Base-by-base conservation (phyloP, 2,888 invertebrate genomes). In the Pollenia angustigena region DNA sequence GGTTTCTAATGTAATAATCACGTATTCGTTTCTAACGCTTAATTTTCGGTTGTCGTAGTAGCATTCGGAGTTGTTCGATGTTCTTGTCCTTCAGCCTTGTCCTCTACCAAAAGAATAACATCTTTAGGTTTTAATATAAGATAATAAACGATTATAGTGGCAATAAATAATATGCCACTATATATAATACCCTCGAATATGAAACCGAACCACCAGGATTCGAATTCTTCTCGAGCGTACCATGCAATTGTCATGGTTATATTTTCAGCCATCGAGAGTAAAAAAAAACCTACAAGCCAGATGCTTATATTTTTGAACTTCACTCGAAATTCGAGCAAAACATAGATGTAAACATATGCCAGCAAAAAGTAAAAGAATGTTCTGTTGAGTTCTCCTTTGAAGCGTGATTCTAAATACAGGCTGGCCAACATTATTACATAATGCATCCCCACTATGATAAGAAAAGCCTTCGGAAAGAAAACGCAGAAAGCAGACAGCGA, bases 301-400 rank as follows among this genome's bases (percentile, higher is more conserved):
- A 95, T 94, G 6, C 95, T 95, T 23, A 96, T 95, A 90, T 96
- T 95, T 88, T 95, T 95, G 91, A 97, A 97, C 92, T 96, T 95
- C 79, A 97, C 95, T 91, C 96, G 96, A 90, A 97, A 97, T 93
- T 97, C 97, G 90, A 97, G 95, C 62, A 97, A 94, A 90, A 96
- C 96, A 91, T 97, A 96, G 78, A 97, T 94, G 90, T 96, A 97
- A 87, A 97, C 94, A 88, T 96, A 95, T 14, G 96, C 96, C 18
- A 97, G 94, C 91, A 97, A 95, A 85, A 96, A 90, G 90, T 96
- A 96, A 92, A 96, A 96, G 4, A 94, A 91, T 18, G 94, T 93
- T 81, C 94, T 94, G 76, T 94, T 94, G 92, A 91, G 94, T 94
- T 88, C 95, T 94, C 93, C 91, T 9, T 91, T 89, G 52, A 93